A percentile compares a stretch with the other conserved stretches of the same genome.
These are phyloP conservation scores for Peribatodes rhomboidaria DNA, from an alignment of 2,888 invertebrate genomes.

Conservation along the genomic window DNA sequence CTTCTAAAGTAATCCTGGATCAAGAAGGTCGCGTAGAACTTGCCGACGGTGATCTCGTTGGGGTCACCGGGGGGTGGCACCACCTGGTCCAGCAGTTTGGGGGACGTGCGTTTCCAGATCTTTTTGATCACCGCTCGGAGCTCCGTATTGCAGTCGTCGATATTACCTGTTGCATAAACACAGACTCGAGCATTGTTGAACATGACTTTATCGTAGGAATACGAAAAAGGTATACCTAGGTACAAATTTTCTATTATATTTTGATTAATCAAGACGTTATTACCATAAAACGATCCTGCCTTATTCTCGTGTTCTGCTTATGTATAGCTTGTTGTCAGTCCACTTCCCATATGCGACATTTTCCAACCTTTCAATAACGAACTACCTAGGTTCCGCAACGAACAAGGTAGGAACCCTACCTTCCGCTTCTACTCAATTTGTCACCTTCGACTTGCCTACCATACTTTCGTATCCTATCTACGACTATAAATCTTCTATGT, in stretches of 20 bases:
- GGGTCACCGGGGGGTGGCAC: constrained; percentile 99
- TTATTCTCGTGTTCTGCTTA: background rate
- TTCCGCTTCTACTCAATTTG: background rate
- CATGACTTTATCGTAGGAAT: background rate
- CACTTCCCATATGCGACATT: no score
- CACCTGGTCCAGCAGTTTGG: constrained; percentile 98
- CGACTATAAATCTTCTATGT: background rate
- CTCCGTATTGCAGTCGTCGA: constrained; percentile 98
- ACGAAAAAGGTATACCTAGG: no score
- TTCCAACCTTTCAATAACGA: no score
- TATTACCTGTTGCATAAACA: constrained; percentile 87
- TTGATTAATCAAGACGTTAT: background rate
- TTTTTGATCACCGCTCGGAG: constrained; percentile 97
- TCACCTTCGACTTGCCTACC: no score
- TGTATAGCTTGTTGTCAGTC: no score
- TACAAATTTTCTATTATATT: no score
- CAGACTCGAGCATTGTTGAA: background rate
- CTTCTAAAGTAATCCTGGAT: constrained; percentile 99
- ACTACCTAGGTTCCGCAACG: no score
- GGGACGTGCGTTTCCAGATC: constrained; percentile 99
- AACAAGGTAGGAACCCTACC: no score
- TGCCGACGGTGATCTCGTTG: constrained; percentile 99
- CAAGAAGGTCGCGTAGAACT: constrained; percentile 99
- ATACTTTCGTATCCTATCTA: background rate
- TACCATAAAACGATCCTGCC: background rate